Evolutionary conservation across 2,888 invertebrate species (phyloP), one percentile per base, ranked within the genome.

Genomic region (Tiphia femorata): DNA sequence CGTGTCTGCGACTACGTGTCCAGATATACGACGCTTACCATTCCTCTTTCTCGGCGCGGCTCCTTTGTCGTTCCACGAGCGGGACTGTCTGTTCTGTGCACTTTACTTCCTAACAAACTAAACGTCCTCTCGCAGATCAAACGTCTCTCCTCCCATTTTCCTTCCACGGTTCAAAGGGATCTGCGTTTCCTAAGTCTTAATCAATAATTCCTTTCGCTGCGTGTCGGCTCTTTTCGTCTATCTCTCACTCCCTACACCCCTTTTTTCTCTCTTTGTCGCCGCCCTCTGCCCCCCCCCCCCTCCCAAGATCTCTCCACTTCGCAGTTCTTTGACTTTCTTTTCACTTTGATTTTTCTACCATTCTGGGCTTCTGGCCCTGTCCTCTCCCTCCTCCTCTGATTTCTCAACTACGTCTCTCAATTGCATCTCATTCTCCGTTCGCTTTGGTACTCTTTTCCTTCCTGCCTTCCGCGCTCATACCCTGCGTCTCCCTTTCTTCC

Each of bases 51-150:
- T 0, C 2, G 27, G 12, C 37, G n/a, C 25, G 8, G 16, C 27
- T 17, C 5, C 23, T 44, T 42, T 38, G 8, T 41, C 48, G 56
- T 56, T 59, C 49, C 50, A 46, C 35, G 55, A n/a, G n/a, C n/a
- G n/a, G n/a, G n/a, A n/a, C n/a, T n/a, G n/a, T n/a, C n/a, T n/a
- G n/a, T n/a, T n/a, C n/a, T 25, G 55, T 35, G 33, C 53, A 42
- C 42, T 37, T 60, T 47, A 49, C 47, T 51, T 47, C 40, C 30
- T 33, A 33, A 33, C 33, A n/a, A n/a, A 33, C 33, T n/a, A 6
- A 4, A 14, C 14, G 33, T 12, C 33, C 33, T 38, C 20, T 17
- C 3, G n/a, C 8, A n/a, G 17, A 38, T 17, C n/a, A 38, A 38
- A 38, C 20, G 43, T 8, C 8, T 25, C 25, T 25, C 25, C 25